Conservation (phyloP, 2,797 vertebrate genomes). For the Allobates femoralis region DNA sequence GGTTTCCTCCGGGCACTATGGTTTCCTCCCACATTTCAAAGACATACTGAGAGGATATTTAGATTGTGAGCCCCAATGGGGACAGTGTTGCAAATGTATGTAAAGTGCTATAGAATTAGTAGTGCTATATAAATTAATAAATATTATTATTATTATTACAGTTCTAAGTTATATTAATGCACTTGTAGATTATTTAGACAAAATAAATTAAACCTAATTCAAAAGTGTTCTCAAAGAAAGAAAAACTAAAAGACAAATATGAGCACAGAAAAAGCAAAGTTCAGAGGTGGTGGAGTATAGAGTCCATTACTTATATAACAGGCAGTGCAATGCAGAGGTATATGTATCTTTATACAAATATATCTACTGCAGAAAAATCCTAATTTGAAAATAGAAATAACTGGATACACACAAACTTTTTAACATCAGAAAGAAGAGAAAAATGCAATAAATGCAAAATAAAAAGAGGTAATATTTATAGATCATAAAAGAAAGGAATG, state of each 20-base stretch:
- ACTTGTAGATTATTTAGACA: background rate
- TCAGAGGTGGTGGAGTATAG: too few species aligned
- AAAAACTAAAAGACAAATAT: constrained; percentile 33
- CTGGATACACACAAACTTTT: background rate
- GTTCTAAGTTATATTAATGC: background rate
- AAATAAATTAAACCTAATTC: background rate
- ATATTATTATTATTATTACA: too few species aligned
- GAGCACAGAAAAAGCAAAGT: background rate
- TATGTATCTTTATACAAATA: constrained; percentile 4
- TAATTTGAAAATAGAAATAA: background rate
- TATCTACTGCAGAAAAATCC: background rate
- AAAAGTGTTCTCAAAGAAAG: background rate
- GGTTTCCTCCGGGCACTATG: too few species aligned
- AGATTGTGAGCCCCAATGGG: too few species aligned
- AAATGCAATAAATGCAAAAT: background rate
- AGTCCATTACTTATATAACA: constrained; percentile 20
- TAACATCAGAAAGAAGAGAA: background rate
- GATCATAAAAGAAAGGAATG: background rate
- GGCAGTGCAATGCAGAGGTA: constrained; percentile 31
- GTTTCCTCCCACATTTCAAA: too few species aligned
- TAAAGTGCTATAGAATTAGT: too few species aligned
- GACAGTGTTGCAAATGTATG: too few species aligned
- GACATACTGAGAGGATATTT: too few species aligned
- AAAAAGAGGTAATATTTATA: background rate
- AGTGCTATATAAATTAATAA: too few species aligned